A percentile compares a stretch with the other conserved stretches of the same genome.
phyloP scores from a whole-genome alignment of 1,140 invertebrate genomes.

The Coelopa frigida region DNA sequence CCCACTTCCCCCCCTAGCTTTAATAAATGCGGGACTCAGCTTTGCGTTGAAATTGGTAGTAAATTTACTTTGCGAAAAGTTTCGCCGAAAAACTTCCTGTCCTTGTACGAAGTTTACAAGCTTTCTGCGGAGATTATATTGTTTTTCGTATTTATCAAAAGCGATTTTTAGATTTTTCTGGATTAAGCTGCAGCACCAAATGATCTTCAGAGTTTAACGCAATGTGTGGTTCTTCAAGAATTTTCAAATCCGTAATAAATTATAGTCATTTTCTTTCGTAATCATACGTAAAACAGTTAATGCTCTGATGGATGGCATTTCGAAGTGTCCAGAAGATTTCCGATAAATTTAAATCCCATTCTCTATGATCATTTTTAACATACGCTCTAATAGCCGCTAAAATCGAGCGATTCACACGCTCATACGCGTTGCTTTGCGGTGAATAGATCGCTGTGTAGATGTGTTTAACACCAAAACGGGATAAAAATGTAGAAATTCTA shows the following conservation, averaged over 20 bases:
- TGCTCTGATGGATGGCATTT: not conserved
- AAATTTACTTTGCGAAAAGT: not conserved
- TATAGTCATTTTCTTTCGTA: not conserved
- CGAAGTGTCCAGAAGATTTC: not conserved
- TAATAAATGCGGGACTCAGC: slow-evolving; percentile 4
- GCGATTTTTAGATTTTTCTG: not conserved
- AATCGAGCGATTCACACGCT: slow-evolving; percentile 3
- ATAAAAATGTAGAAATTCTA: slow-evolving; percentile 6
- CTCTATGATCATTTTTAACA: not conserved
- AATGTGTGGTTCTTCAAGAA: not conserved
- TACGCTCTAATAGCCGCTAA: slow-evolving; percentile 8
- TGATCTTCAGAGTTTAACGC: not conserved
- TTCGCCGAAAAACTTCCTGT: not conserved
- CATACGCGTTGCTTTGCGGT: not conserved
- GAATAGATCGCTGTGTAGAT: slow-evolving; percentile 1
- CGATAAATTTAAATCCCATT: slow-evolving; percentile 10
- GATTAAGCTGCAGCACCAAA: not conserved
- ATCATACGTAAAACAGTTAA: not conserved
- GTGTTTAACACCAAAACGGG: not conserved
- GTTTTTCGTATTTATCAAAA: not conserved
- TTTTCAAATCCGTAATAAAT: not conserved
- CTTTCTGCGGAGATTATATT: slow-evolving; percentile 3
- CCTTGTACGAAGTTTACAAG: slow-evolving; percentile 2
- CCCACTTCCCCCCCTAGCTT: not conserved
- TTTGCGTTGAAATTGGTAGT: slow-evolving; percentile 4